Percentiles rank a stretch among this genome's conserved stretches.
phyloP scores from a whole-genome alignment of 2,888 invertebrate species.

The Eubasilissa splendida region DNA sequence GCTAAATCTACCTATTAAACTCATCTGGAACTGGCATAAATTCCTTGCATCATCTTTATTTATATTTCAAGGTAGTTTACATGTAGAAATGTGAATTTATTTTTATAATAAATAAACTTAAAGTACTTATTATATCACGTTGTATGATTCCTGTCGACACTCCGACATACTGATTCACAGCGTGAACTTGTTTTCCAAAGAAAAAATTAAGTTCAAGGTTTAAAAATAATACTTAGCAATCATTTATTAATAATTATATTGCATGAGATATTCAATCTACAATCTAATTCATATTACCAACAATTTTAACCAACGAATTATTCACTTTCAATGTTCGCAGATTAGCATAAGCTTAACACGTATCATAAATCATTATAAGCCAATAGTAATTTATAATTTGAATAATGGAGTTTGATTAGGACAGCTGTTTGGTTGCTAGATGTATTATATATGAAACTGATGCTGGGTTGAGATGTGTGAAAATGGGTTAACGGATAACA shows the following conservation, averaged over 20 bases:
- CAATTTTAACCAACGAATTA: conserved; percentile 28
- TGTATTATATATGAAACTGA: not conserved
- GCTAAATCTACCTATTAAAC: too few species aligned
- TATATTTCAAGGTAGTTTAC: too few species aligned
- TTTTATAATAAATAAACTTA: too few species aligned
- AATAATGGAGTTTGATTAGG: conserved; percentile 36
- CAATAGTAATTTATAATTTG: conserved; percentile 34
- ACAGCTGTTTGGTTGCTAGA: not conserved
- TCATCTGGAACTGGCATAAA: too few species aligned
- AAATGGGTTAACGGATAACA: conserved; percentile 7
- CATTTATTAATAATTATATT: conserved; percentile 4
- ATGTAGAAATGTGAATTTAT: too few species aligned
- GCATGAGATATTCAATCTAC: not conserved
- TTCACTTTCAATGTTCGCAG: conserved; percentile 35
- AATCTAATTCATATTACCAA: conserved; percentile 14
- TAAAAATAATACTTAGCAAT: not conserved
- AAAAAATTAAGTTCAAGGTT: too few species aligned
- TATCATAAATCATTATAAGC: conserved; percentile 34
- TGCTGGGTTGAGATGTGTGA: not conserved
- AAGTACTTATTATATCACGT: too few species aligned
- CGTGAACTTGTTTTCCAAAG: too few species aligned
- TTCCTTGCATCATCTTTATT: too few species aligned
- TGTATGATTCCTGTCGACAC: too few species aligned
- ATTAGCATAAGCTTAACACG: conserved; percentile 30
- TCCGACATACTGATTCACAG: too few species aligned